Evolutionary conservation across 2,797 vertebrate species (phyloP).

Genomic region (Ctenosaura bakeri): DNA sequence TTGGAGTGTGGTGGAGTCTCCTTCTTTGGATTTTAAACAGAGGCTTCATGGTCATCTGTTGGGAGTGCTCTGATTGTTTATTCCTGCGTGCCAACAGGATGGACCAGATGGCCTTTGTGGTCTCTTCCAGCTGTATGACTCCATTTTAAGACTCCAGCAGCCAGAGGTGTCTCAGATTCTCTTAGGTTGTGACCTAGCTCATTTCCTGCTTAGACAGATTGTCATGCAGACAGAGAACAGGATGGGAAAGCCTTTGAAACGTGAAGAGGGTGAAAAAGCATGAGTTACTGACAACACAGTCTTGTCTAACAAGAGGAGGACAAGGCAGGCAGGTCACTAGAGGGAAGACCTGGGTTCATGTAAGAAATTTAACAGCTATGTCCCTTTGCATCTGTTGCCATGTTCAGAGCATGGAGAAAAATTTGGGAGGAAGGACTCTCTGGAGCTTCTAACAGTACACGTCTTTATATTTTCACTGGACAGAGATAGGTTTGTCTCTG

Average conservation of each 20-base stretch:
- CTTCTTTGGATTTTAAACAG: too few species aligned
- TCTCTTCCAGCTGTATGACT: too few species aligned
- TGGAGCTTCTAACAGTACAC: neutral
- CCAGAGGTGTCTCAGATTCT: too few species aligned
- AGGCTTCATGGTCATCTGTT: too few species aligned
- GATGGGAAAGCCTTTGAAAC: neutral
- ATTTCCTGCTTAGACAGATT: slow-evolving; percentile 68
- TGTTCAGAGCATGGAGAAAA: neutral
- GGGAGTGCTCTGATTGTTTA: too few species aligned
- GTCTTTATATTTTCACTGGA: neutral
- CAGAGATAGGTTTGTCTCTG: neutral
- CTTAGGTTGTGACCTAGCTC: neutral
- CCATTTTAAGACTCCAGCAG: neutral
- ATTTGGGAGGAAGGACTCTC: neutral
- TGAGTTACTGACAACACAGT: neutral
- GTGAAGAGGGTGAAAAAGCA: neutral
- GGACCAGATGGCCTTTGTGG: too few species aligned
- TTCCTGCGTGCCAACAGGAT: too few species aligned
- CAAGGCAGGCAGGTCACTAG: neutral
- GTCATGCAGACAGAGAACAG: slow-evolving; percentile 72
- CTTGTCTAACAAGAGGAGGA: neutral
- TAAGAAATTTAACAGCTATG: neutral
- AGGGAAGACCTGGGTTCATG: neutral
- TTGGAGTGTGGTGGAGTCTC: too few species aligned
- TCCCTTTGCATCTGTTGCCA: neutral